Conservation (phyloP, 2,797 vertebrate genomes). For the Cheirogaleus major region DNA sequence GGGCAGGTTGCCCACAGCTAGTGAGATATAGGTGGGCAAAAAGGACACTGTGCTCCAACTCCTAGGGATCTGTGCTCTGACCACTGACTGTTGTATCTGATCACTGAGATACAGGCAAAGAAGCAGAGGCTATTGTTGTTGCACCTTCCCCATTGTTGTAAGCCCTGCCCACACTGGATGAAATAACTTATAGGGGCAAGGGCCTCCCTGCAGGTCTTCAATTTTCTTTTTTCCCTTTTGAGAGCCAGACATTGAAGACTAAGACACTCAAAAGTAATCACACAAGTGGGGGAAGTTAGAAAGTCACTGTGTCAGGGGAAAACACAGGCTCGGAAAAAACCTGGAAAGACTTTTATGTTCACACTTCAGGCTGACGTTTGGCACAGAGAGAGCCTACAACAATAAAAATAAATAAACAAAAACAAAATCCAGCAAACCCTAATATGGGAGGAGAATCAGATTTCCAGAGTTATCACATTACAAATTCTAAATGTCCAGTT, state of each 20-base stretch:
- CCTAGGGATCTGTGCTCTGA: background rate
- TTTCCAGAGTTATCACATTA: background rate
- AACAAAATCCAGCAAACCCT: background rate
- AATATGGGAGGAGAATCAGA: background rate
- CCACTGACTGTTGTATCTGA: background rate
- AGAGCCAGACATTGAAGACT: background rate
- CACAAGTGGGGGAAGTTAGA: background rate
- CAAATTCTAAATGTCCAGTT: background rate
- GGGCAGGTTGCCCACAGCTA: background rate
- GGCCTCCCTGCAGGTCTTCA: background rate
- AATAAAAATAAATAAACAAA: background rate
- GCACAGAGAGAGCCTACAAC: background rate
- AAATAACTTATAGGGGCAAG: background rate
- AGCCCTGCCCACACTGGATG: background rate
- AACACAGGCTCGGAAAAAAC: background rate
- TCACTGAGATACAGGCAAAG: background rate
- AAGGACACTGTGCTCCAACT: background rate
- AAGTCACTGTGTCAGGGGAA: background rate
- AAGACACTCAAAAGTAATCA: background rate
- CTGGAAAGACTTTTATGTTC: background rate
- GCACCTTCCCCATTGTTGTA: background rate
- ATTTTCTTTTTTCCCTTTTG: background rate
- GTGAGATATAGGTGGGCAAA: background rate
- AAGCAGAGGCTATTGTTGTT: too few species aligned
- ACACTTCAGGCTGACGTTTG: background rate